Base-by-base conservation (phyloP, 2,113 vertebrate species). In the Mohoua ochrocephala region DNA sequence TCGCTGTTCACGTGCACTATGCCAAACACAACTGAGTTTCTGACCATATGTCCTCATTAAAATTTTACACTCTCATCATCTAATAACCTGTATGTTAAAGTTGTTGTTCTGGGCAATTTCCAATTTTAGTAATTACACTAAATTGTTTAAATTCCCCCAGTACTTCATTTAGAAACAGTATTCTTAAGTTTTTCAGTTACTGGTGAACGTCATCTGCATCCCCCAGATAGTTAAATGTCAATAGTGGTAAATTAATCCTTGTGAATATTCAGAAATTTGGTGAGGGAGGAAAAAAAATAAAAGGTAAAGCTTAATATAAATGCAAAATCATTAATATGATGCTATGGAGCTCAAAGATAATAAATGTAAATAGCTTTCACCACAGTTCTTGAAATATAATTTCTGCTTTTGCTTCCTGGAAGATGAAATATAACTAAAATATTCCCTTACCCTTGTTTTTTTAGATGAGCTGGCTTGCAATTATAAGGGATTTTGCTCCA, bases 401-500 rank as follows among this genome's bases (percentile, higher is more conserved):
- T 77, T 70, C 45, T 80, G 15, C 45, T 57, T 83, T 63, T 86
- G 33, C 54, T 91, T 95, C 77, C 79, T 89, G 24, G 37, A 9
- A 76, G 80, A 77, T 89, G n/a, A 71, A 95, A 96, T 61, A 84
- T 77, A 96, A 97, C 84, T 77, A 78, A 92, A 95, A 88, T 77
- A 63, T 75, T 79, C 16, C 18, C 82, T 95, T 93, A 90, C 56
- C 53, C 33, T 37, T 23, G 23, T 65, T 56, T 93, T 93, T 88
- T 39, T 47, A 94, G 90, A 89, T 94, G 71, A 61, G 22, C 23
- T 85, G 69, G 78, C 74, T 95, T 87, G 75, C 60, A 77, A 79
- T 84, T 96, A 95, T 45, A 89, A 61, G 69, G 67, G 89, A 94
- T 96, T 97, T 91, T 96, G 76, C 86, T 95, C 69, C 41, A 61